phyloP scores from a whole-genome alignment of 2,888 invertebrate genomes.

The Trichacis sp. region DNA sequence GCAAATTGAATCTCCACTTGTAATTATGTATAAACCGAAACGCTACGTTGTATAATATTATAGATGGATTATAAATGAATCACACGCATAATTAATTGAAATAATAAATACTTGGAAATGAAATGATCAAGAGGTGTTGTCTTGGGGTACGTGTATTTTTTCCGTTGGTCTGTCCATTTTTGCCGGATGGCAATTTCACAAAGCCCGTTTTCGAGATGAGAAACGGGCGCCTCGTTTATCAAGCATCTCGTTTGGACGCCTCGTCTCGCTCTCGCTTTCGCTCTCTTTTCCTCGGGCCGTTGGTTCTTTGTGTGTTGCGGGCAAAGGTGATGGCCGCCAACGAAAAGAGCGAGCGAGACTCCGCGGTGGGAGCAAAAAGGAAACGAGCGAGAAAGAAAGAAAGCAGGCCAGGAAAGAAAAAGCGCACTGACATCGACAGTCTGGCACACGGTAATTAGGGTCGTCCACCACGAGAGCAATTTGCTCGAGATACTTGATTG shows the following conservation, averaged over 20 bases:
- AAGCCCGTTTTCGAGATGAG: slow-evolving; percentile 58
- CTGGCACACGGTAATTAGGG: slow-evolving; percentile 56
- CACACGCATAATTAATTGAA: slow-evolving; percentile 67
- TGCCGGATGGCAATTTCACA: slow-evolving; percentile 58
- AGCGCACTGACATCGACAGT: slow-evolving; percentile 46
- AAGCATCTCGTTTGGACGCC: slow-evolving; percentile 53
- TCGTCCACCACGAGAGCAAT: slow-evolving; percentile 51
- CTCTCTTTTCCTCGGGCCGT: slow-evolving; percentile 55
- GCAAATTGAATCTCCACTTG: slow-evolving; percentile 63
- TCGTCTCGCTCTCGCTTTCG: slow-evolving; percentile 20
- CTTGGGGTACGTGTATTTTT: not conserved
- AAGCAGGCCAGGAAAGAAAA: slow-evolving; percentile 49
- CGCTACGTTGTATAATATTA: slow-evolving; percentile 70
- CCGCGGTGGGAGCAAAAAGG: no score
- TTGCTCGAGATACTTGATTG: slow-evolving; percentile 57
- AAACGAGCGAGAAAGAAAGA: no score
- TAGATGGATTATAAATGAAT: slow-evolving; percentile 68
- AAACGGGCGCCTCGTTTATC: slow-evolving; percentile 65
- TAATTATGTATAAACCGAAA: slow-evolving; percentile 69
- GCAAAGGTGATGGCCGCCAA: slow-evolving; percentile 31
- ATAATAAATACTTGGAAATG: slow-evolving; percentile 57
- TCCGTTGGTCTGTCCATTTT: no score
- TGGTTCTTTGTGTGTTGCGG: not conserved
- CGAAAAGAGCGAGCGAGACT: slow-evolving; percentile 41
- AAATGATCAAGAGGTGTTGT: slow-evolving; percentile 43